Evolutionary conservation across 2,113 vertebrate genomes (phyloP).

Genomic region (Odontesthes bonariensis): DNA sequence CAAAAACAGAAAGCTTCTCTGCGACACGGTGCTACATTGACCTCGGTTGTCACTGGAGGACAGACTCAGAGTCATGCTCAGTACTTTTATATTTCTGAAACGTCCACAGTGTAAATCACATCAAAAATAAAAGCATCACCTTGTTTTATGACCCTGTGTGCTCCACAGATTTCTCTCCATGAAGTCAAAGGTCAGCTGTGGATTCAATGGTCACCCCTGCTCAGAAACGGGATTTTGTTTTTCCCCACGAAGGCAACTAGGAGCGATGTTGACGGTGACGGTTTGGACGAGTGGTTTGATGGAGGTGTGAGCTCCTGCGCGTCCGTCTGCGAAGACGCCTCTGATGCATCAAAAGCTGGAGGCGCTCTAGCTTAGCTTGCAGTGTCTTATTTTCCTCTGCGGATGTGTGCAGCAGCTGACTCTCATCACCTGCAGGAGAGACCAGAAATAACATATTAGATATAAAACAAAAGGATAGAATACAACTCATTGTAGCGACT

Average conservation of each 20-base stretch:
- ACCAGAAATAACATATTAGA: neutral
- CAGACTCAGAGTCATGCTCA: conserved; percentile 8
- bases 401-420: conserved; percentile 78
- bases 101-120: conserved; percentile 18
- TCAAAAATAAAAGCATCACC: neutral
- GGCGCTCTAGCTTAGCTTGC: conserved; percentile 93
- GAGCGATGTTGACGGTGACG: conserved; percentile 49
- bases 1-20: neutral
- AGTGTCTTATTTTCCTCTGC: conserved; percentile 88
- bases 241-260: conserved; percentile 29
- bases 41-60: neutral
- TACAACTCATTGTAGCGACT: too few relatives aligned
- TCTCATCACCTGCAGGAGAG: conserved; percentile 64
- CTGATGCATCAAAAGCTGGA: conserved; percentile 92
- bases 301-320: conserved; percentile 81
- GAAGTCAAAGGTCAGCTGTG: conserved; percentile 27
- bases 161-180: neutral
- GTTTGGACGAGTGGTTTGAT: conserved; percentile 85
- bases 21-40: conserved; percentile 35
- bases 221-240: conserved; percentile 58
- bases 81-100: neutral
- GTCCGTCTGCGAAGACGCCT: conserved; percentile 88
- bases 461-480: neutral
- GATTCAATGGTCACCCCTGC: neutral
- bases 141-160: neutral